Conservation (phyloP, 2,797 vertebrate species). For the Molossus molossus region DNA sequence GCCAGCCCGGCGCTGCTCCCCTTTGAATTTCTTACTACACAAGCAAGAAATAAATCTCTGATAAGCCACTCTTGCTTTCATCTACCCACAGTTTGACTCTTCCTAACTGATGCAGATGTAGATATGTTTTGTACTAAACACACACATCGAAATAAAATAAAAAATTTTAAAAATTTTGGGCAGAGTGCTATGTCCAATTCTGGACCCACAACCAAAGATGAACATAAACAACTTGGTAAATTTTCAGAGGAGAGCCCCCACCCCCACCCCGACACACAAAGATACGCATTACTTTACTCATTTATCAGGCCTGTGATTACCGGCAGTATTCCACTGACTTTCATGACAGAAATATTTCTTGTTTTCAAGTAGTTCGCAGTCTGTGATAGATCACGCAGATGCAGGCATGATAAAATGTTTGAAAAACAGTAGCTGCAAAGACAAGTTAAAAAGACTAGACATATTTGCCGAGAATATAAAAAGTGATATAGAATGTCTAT, state of each 20-base stretch:
- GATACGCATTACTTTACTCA: background rate
- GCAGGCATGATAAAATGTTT: conserved; percentile 67
- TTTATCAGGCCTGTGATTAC: conserved; percentile 51
- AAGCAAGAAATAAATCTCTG: conserved; percentile 15
- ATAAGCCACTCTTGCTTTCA: conserved; percentile 1
- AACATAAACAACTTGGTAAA: background rate
- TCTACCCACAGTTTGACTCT: conserved; percentile 10
- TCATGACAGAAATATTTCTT: conserved; percentile 66
- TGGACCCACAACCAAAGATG: background rate
- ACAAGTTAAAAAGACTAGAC: conserved; percentile 65
- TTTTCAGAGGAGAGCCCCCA: background rate
- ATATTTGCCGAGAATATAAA: conserved; percentile 73
- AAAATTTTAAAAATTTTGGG: conserved; percentile 10
- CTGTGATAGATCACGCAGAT: conserved; percentile 48
- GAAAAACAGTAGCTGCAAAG: conserved; percentile 70
- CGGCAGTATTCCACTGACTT: conserved; percentile 18
- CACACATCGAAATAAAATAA: background rate
- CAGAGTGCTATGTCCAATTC: background rate
- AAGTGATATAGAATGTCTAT: conserved; percentile 70
- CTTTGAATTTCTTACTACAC: background rate
- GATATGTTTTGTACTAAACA: background rate
- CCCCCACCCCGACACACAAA: background rate
- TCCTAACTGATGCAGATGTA: background rate
- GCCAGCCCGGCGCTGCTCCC: background rate
- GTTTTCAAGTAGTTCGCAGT: conserved; percentile 60